phyloP scores from a whole-genome alignment of 2,888 invertebrate species.

The Drosophila helvetica region DNA sequence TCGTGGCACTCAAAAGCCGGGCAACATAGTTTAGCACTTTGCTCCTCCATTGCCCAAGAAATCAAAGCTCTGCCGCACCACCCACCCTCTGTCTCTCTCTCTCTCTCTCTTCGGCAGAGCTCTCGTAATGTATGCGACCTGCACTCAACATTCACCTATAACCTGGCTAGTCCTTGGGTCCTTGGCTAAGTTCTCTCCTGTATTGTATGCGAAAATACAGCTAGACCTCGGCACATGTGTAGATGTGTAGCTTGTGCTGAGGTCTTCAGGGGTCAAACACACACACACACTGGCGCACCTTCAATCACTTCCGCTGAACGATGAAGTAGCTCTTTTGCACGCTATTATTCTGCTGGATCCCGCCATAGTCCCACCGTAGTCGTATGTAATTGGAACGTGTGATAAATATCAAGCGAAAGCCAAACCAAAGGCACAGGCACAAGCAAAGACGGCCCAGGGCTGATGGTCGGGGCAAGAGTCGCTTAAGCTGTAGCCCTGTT shows the following conservation, averaged over 20 bases:
- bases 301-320: constrained; percentile 83
- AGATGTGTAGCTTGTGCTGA: constrained; percentile 28
- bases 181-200: constrained; percentile 27
- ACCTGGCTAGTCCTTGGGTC: constrained; percentile 47
- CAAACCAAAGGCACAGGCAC: constrained; percentile 37
- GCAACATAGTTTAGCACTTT: constrained; percentile 83
- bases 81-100: constrained; percentile 1
- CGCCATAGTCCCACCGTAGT: constrained; percentile 13
- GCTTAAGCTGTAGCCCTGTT: constrained; percentile 70
- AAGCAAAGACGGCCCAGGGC: constrained; percentile 8
- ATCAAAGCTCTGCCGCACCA: constrained; percentile 56
- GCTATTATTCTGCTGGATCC: constrained; percentile 80
- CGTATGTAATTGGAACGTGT: constrained; percentile 83
- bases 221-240: constrained; percentile 47
- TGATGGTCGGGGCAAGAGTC: constrained; percentile 30
- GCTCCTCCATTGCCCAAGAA: constrained; percentile 63
- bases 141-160: constrained; percentile 75
- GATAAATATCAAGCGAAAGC: constrained; percentile 79
- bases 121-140: constrained; percentile 61
- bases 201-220: constrained; percentile 67
- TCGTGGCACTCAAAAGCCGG: constrained; percentile 75
- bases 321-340: constrained; percentile 83
- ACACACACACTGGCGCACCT: constrained; percentile 68
- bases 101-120: neutral
- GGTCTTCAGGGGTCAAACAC: constrained; percentile 29